Evolutionary conservation across 2,797 vertebrate species (phyloP).

Genomic region (Cetoscarus ocellatus): DNA sequence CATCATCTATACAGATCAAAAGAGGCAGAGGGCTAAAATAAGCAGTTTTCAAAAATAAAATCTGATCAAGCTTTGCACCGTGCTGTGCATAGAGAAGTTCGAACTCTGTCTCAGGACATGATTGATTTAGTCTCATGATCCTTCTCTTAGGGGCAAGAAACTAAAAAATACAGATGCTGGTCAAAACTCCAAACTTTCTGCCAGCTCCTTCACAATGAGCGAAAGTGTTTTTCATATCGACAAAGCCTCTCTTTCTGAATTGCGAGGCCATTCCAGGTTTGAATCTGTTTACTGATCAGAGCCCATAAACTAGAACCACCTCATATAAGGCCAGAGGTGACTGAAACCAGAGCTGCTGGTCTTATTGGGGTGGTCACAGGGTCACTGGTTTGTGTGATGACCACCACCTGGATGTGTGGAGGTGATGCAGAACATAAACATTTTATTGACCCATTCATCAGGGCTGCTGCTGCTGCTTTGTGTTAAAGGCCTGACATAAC

Average conservation of each 20-base stretch:
- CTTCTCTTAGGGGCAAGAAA: constrained; percentile 15
- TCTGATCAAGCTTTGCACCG: constrained; percentile 14
- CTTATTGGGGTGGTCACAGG: constrained; percentile 50
- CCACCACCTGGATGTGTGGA: constrained; percentile 62
- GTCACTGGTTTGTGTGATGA: constrained; percentile 60
- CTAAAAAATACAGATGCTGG: constrained; percentile 21
- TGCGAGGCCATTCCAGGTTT: constrained; percentile 10
- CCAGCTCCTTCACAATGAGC: constrained; percentile 24
- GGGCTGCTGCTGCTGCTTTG: constrained; percentile 7
- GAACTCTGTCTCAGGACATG: neutral
- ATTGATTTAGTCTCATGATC: constrained; percentile 19
- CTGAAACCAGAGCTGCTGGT: constrained; percentile 41
- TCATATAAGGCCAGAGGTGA: constrained; percentile 45
- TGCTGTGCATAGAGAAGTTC: constrained; percentile 4
- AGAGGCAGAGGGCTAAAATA: neutral
- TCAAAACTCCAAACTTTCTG: constrained; percentile 40
- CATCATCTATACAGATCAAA: constrained; percentile 1
- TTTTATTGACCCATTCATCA: constrained; percentile 44
- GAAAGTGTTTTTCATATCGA: constrained; percentile 42
- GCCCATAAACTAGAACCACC: constrained; percentile 17
- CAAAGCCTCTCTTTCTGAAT: constrained; percentile 4
- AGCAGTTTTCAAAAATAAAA: neutral
- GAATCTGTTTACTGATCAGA: constrained; percentile 37
- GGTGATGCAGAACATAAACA: constrained; percentile 33
- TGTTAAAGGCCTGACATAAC: constrained; percentile 17